Base-by-base conservation (phyloP, 2,113 vertebrate species). In the Cygnus atratus region DNA sequence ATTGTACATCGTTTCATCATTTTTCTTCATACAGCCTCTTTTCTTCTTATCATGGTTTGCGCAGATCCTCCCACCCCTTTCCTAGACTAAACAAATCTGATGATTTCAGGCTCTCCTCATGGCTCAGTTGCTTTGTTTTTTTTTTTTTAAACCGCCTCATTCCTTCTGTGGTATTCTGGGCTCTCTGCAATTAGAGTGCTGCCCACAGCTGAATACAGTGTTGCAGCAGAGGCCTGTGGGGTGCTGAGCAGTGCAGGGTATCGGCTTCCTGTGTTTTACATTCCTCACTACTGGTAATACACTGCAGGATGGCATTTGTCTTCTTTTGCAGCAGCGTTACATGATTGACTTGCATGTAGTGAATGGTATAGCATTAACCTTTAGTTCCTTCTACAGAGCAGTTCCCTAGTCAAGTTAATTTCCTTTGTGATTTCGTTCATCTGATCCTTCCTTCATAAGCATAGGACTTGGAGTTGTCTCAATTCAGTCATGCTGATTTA, bases 11-110 rank as follows among this genome's bases (percentile, higher is more conserved):
- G 62, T 77, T 71, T 85, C 44, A 84, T 84, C 14, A 46, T 90
- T 92, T 93, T 90, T n/a, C 46, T 14, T 81, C 59, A 88, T 78
- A 67, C 0, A 6, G 31, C 15, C 19, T 21, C 67, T 92, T 65
- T 66, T 79, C 33, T 81, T 91, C 70, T 74, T 67, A 75, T 74
- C 68, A 5, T 37, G 50, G 29, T 46, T 94, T 84, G 16, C 3
- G 2, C 77, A 88, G 90, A 80, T 19, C 6, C 22, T 55, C 24
- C 31, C 6, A 13, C 79, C 22, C 28, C n/a, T 76, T 79, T 84
- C n/a, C 44, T 90, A 93, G 83, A 87, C 91, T 94, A 90, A 96
- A 96, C 83, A 92, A 88, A 67, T 90, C 41, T 67, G 67, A 59
- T 84, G 33, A 25, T 54, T 90, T 92, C 55, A 81, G 46, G 50